Conservation (phyloP, 2,113 vertebrate species). For the Pleuronectes platessa region DNA sequence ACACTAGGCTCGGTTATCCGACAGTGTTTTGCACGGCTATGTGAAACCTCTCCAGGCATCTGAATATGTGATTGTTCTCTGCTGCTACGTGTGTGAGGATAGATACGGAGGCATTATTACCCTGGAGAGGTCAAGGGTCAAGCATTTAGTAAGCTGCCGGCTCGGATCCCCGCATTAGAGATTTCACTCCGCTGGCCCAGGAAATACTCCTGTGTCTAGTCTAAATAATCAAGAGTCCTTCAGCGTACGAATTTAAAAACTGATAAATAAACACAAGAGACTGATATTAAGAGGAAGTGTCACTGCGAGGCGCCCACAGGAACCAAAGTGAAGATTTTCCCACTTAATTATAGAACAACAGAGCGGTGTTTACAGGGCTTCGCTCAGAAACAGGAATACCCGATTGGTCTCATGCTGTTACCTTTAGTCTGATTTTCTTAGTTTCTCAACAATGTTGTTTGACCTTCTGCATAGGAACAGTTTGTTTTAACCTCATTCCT, state of each 20-base stretch:
- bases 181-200: conserved; percentile 77
- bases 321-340: conserved; percentile 71
- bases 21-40: conserved; percentile 49
- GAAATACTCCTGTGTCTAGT: conserved; percentile 80
- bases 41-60: conserved; percentile 64
- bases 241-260: conserved; percentile 80
- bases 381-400: conserved; percentile 69
- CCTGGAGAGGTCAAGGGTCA: conserved; percentile 84
- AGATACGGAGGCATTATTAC: conserved; percentile 83
- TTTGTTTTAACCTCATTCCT: conserved; percentile 83
- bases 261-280: conserved; percentile 85
- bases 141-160: conserved; percentile 83
- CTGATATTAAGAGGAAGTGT: conserved; percentile 71
- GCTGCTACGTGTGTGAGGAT: conserved; percentile 77
- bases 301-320: conserved; percentile 58
- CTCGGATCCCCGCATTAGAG: conserved; percentile 75
- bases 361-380: conserved; percentile 53
- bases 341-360: conserved; percentile 72
- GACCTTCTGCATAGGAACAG: conserved; percentile 86
- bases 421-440: conserved; percentile 77
- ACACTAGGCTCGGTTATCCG: conserved; percentile 34
- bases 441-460: conserved; percentile 82
- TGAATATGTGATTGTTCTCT: conserved; percentile 76
- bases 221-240: conserved; percentile 85
- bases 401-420: conserved; percentile 61